Percentiles rank a stretch among this genome's conserved stretches.
These are phyloP conservation scores for Odontocolon sp. DNA, from an alignment of 2,888 invertebrate species.

Conservation along the genomic window DNA sequence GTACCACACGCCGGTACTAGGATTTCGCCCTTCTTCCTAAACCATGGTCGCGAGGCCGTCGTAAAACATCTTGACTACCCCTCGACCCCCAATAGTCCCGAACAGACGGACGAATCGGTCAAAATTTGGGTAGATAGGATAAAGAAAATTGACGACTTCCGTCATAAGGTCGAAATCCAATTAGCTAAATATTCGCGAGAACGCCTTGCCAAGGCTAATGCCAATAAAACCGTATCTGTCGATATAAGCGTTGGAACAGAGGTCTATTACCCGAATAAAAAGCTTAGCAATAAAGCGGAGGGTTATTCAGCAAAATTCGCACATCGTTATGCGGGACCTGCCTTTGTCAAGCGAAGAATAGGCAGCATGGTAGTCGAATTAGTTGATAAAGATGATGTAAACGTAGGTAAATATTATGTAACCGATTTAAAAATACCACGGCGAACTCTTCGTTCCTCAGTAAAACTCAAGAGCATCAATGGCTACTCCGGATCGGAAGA, in stretches of 20 bases:
- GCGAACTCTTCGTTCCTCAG: not conserved
- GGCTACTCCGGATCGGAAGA: too few species aligned
- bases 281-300: not conserved
- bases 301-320: not conserved
- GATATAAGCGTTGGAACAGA: conserved; percentile 5
- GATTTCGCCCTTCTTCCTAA: conserved; percentile 33
- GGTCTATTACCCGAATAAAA: too few species aligned
- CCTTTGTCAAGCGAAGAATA: not conserved
- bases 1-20: conserved; percentile 36
- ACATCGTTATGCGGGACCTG: not conserved
- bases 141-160: not conserved
- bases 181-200: not conserved
- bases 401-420: not conserved
- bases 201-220: conserved; percentile 35
- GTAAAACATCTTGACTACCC: not conserved
- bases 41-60: conserved; percentile 26
- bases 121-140: not conserved
- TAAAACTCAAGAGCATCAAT: not conserved
- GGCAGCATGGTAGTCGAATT: not conserved
- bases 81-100: not conserved
- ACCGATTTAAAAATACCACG: not conserved
- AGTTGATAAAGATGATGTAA: not conserved
- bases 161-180: not conserved
- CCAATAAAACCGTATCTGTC: not conserved
- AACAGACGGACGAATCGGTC: not conserved